These are phyloP conservation scores for Creontiades dilutus DNA, from an alignment of 2,888 invertebrate genomes.

Conservation along the genomic window DNA sequence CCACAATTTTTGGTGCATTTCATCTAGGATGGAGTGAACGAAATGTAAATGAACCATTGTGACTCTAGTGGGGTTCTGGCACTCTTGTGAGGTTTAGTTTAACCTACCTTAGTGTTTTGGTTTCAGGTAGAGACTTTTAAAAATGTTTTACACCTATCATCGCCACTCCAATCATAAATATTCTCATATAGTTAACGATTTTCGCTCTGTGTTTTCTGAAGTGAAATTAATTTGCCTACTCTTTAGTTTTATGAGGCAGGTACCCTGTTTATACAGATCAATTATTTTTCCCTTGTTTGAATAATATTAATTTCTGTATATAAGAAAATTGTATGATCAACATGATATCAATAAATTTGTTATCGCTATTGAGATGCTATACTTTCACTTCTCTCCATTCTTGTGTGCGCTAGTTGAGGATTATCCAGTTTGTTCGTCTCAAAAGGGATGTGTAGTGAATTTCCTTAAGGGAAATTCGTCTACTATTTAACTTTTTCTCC, in stretches of 20 bases:
- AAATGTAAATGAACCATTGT: neutral
- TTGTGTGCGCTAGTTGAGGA: too few species aligned
- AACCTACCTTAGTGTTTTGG: neutral
- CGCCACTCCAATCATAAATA: neutral
- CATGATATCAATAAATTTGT: conserved; percentile 37
- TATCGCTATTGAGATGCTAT: conserved; percentile 14
- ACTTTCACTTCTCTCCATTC: neutral
- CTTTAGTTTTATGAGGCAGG: neutral
- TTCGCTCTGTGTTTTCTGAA: neutral
- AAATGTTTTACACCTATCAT: neutral
- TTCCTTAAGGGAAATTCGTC: too few species aligned
- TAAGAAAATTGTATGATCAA: conserved; percentile 35
- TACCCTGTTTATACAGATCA: neutral
- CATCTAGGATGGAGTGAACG: neutral
- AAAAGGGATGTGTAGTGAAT: too few species aligned
- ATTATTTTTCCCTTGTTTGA: conserved; percentile 10
- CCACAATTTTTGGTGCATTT: neutral
- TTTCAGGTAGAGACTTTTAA: neutral
- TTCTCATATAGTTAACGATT: neutral
- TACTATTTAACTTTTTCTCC: too few species aligned
- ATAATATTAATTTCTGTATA: neutral
- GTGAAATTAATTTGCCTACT: neutral
- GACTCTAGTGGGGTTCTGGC: neutral
- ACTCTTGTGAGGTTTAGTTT: neutral
- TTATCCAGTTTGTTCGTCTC: too few species aligned